Evolutionary conservation across 2,797 vertebrate species (phyloP), one percentile per base, ranked within the genome.

Genomic region (Garrulus glandarius): DNA sequence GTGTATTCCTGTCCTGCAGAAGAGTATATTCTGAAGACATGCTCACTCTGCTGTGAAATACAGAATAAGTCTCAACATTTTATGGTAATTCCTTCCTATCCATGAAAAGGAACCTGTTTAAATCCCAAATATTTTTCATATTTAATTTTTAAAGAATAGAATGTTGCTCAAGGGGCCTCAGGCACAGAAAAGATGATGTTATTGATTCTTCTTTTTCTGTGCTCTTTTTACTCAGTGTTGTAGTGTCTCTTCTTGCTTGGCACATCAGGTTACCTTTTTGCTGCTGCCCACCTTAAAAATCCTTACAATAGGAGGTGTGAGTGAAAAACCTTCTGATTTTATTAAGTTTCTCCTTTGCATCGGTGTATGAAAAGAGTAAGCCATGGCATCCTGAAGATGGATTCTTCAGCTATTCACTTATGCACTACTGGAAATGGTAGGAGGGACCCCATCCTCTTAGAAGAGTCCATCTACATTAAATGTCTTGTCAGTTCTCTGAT

Each of bases 71-170:
- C 39, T 85, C 71, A 11, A 8, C 61, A 32, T 82, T 55, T 77
- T 80, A 53, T 34, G 8, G 5, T 15, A 75, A 27, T 53, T 83
- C 9, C 11, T 91, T 87, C 18, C 61, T n/a, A 13, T 46, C 36
- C 0, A 1, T 47, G 46, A 44, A 69, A 36, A 8, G 2, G 6
- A 70, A 64, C 6, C 5, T 43, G 2, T 5, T 1, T 60, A 71
- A 63, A 86, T 29, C 36, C 27, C 30, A 61, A 87, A 47, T 74
- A 72, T 64, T 79, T 84, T 57, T 27, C n/a, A 5, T 71, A 29
- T 43, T 43, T 49, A n/a, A 15, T 87, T 84, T 85, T 75, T 43
- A 46, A 55, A 7, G 5, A 39, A 44, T 26, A 59, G 7, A 37
- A 2, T 68, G 27, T 44, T 34, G 6, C 2, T 91, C 20, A 82